Base-by-base conservation (phyloP, 2,888 invertebrate genomes). In the Tromatobia lineatoria region DNA sequence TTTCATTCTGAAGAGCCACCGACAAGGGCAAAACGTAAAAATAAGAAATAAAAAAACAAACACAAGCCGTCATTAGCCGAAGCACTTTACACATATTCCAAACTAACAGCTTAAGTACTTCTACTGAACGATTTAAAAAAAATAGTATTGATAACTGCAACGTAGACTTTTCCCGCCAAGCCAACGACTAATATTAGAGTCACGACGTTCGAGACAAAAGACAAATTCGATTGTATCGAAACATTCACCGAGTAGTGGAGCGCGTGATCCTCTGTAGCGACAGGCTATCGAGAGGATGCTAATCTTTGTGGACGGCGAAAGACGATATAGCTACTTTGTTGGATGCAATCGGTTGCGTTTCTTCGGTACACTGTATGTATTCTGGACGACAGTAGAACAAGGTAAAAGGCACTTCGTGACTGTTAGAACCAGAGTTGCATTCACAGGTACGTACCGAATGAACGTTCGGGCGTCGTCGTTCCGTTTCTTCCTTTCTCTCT, bases 321-420 rank as follows among this genome's bases (percentile, higher is more conserved):
- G 70, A 69, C 59, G 54, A 66, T 50, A 45, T 20, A 50, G 29
- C 47, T 67, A 75, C 64, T 75, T 81, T 64, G 61, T 64, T 64
- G 3, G 45, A 70, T 74, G 52, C 54, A 75, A 75, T 75, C 76
- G 81, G 76, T 76, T 76, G 81, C 76, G 57, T 71, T 73, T 47
- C 42, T 50, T 66, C 38, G 45, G n/a, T 18, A 25, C 59, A 8
- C 61, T 8, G 18, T 34, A 7, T 61, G 18, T 34, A 38, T 34
- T 34, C 7, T 10, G 34, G 59, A 59, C 59, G 25, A 59, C 29
- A 15, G 25, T 25, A 34, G 29, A 69, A 52, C 57, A 10, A 38
- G 75, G 25, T 54, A 70, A 79, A 71, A 78, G 70, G 50, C 77
- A 67, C 76, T 54, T 87, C 85, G 84, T 86, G 87, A 87, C 87